Conservation (phyloP, 2,888 invertebrate species). For the Autographa pulchrina region DNA sequence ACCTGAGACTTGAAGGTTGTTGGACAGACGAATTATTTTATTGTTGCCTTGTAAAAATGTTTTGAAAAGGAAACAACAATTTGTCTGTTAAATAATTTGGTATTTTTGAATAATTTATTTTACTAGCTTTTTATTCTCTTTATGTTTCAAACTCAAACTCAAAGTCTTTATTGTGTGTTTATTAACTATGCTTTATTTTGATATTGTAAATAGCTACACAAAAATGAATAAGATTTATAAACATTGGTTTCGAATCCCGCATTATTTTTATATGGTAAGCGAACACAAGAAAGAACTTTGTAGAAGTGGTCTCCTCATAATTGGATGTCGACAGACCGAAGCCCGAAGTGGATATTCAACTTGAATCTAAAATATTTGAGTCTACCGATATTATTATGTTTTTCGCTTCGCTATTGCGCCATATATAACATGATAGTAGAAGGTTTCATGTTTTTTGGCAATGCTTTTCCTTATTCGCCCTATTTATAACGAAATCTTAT, state of each 20-base stretch:
- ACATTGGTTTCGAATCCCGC: background rate
- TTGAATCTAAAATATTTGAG: conserved; percentile 25
- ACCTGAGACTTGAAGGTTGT: background rate
- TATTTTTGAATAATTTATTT: background rate
- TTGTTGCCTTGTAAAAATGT: background rate
- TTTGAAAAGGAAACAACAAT: conserved; percentile 4
- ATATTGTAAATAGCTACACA: too few relatives aligned
- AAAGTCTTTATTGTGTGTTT: too few relatives aligned
- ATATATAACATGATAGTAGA: conserved; percentile 59
- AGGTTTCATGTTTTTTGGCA: conserved; percentile 57
- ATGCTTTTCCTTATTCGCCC: conserved; percentile 61
- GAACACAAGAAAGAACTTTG: conserved; percentile 13
- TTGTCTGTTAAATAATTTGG: background rate
- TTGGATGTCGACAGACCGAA: conserved; percentile 31
- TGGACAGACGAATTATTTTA: conserved; percentile 4
- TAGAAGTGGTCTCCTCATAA: conserved; percentile 34
- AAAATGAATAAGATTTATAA: background rate
- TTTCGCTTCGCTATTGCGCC: conserved; percentile 47
- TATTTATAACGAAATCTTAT: conserved; percentile 64
- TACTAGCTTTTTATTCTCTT: background rate
- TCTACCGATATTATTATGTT: conserved; percentile 47
- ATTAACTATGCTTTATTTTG: background rate
- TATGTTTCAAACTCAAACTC: too few relatives aligned
- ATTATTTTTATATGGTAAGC: conserved; percentile 14
- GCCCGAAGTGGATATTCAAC: conserved; percentile 15